These are phyloP conservation scores for Psittacus erithacus DNA, from an alignment of 2,113 vertebrate species.

Conservation along the genomic window DNA sequence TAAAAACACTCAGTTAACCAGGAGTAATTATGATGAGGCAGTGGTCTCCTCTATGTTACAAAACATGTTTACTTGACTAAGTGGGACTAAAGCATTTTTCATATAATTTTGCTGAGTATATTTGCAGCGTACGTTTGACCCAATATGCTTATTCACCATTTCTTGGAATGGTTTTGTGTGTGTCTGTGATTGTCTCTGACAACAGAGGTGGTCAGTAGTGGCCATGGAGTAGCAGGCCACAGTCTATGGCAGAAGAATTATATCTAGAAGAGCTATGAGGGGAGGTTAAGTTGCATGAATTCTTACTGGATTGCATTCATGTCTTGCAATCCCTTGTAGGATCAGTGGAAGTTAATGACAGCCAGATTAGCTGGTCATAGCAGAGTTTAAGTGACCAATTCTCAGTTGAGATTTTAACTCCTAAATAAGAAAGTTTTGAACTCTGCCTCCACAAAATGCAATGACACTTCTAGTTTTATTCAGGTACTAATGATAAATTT, in stretches of 20 bases:
- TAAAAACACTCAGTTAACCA: neutral
- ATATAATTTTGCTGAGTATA: neutral
- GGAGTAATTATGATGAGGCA: neutral
- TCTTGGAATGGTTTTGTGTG: accelerated
- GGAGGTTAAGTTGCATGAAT: slow-evolving; percentile 5
- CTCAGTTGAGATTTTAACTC: neutral
- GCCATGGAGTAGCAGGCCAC: neutral
- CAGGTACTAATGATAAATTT: neutral
- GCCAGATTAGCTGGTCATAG: slow-evolving; percentile 13
- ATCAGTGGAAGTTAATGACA: slow-evolving; percentile 46
- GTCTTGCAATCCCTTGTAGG: slow-evolving; percentile 24
- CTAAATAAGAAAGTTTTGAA: neutral
- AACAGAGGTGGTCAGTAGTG: neutral
- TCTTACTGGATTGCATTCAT: neutral
- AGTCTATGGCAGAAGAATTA: neutral
- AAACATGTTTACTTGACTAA: neutral
- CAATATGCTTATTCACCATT: neutral
- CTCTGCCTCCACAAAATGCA: neutral
- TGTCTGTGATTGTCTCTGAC: neutral
- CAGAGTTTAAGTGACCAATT: slow-evolving; percentile 3
- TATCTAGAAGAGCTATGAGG: neutral
- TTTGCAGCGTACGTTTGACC: neutral
- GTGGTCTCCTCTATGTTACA: neutral
- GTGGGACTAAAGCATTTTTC: neutral
- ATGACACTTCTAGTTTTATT: neutral